Conservation (phyloP, 2,888 invertebrate species). For the Tachystola acroxantha region DNA sequence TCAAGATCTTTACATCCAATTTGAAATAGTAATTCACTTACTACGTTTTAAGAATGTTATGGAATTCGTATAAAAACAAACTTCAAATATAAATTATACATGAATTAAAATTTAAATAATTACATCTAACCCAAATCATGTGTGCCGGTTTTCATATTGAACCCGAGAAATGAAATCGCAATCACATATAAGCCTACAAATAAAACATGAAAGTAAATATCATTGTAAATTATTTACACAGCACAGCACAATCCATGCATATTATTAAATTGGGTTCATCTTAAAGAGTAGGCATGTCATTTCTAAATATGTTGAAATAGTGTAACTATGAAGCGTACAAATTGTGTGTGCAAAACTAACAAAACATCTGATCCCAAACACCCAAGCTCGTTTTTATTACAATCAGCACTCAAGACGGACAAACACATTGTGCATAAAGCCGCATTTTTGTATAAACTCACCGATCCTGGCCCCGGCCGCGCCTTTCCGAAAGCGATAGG, state of each 20-base stretch:
- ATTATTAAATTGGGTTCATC: neutral
- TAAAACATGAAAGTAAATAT: conserved; percentile 15
- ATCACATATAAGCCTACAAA: conserved; percentile 62
- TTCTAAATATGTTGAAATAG: neutral
- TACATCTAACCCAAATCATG: conserved; percentile 57
- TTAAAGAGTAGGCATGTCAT: too few relatives aligned
- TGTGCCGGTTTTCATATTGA: conserved; percentile 52
- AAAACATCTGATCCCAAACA: conserved; percentile 41
- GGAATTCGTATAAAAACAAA: too few relatives aligned
- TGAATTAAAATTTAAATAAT: too few relatives aligned
- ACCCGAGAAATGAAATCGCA: conserved; percentile 58
- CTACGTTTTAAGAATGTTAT: too few relatives aligned
- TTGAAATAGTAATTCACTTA: too few relatives aligned
- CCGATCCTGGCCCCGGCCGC: conserved; percentile 83
- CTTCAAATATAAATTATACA: too few relatives aligned
- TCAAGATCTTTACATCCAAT: too few relatives aligned
- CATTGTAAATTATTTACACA: neutral
- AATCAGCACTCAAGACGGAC: conserved; percentile 25
- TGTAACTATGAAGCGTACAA: neutral
- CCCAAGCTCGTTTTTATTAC: conserved; percentile 42
- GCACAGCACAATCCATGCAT: too few relatives aligned
- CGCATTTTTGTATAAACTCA: conserved; percentile 65
- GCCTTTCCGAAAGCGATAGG: conserved; percentile 66
- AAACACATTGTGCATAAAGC: conserved; percentile 41
- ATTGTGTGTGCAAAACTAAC: conserved; percentile 26